Conservation (phyloP, 2,797 vertebrate species). For the Chelmon rostratus region DNA sequence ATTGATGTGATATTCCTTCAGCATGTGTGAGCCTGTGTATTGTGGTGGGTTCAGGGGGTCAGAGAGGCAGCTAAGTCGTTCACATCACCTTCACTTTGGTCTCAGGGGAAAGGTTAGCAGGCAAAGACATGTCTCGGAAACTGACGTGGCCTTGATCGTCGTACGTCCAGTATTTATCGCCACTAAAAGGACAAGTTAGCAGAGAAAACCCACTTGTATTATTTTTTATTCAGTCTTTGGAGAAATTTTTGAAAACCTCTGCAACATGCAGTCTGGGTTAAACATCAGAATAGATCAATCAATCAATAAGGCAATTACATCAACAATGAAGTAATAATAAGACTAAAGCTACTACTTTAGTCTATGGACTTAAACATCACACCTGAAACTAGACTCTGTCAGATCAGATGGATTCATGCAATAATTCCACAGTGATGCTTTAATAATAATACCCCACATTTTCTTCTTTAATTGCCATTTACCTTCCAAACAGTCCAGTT, state of each 20-base stretch:
- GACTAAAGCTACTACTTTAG: not conserved
- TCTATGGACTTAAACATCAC: not conserved
- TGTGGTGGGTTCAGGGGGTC: not conserved
- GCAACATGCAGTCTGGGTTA: not conserved
- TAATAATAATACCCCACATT: not conserved
- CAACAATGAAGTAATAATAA: not conserved
- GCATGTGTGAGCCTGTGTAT: not conserved
- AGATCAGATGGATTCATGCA: not conserved
- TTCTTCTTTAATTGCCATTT: not conserved
- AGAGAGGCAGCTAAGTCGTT: not conserved
- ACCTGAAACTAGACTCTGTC: not conserved
- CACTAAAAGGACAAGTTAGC: constrained; percentile 42
- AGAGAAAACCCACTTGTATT: not conserved
- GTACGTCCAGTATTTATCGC: constrained; percentile 31
- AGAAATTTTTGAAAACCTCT: not conserved
- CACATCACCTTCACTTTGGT: constrained; percentile 67
- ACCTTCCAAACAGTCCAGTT: constrained; percentile 6
- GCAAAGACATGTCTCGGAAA: constrained; percentile 51
- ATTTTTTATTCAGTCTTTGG: not conserved
- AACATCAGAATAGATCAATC: not conserved
- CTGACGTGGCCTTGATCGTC: constrained; percentile 56
- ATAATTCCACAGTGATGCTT: not conserved
- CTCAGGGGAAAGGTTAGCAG: constrained; percentile 48
- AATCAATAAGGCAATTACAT: not conserved
- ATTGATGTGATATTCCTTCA: not conserved